phyloP scores from a whole-genome alignment of 2,888 invertebrate species.

The Clostera curtula region DNA sequence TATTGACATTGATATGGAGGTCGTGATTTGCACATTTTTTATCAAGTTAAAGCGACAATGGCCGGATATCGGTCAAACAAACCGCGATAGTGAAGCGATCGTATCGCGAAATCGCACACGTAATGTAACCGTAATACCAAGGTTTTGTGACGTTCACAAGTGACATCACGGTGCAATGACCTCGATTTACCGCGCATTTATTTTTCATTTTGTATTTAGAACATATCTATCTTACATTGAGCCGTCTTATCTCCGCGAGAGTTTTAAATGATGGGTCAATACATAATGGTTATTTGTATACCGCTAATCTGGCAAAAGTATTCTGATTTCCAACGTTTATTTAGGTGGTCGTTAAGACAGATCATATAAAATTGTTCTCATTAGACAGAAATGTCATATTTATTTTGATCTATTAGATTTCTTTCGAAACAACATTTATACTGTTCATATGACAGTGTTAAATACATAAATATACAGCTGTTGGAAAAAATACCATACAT shows the following conservation, averaged over 20 bases:
- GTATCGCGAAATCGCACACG: slow-evolving; percentile 22
- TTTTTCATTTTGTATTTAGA: slow-evolving; percentile 23
- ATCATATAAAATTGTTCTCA: slow-evolving; percentile 7
- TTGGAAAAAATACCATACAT: too few relatives aligned
- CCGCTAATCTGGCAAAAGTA: slow-evolving; percentile 17
- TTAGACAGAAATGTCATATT: background rate
- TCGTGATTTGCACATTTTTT: slow-evolving; percentile 13
- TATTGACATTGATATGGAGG: background rate
- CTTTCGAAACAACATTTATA: too few relatives aligned
- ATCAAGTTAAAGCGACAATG: slow-evolving; percentile 29
- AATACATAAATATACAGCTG: too few relatives aligned
- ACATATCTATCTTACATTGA: slow-evolving; percentile 17
- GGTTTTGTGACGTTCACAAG: slow-evolving; percentile 18
- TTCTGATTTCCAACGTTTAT: slow-evolving; percentile 10
- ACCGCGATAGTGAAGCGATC: slow-evolving; percentile 26
- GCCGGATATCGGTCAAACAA: slow-evolving; percentile 37
- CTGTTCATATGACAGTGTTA: too few relatives aligned
- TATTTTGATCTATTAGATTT: too few relatives aligned
- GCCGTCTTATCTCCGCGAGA: background rate
- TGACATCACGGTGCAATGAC: slow-evolving; percentile 27
- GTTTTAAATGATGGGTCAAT: slow-evolving; percentile 10
- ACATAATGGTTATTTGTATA: slow-evolving; percentile 9
- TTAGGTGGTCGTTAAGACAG: slow-evolving; percentile 3
- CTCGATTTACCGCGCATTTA: slow-evolving; percentile 15
- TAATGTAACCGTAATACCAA: slow-evolving; percentile 22